phyloP scores from a whole-genome alignment of 2,113 vertebrate genomes.

The Mormoops blainvillei region DNA sequence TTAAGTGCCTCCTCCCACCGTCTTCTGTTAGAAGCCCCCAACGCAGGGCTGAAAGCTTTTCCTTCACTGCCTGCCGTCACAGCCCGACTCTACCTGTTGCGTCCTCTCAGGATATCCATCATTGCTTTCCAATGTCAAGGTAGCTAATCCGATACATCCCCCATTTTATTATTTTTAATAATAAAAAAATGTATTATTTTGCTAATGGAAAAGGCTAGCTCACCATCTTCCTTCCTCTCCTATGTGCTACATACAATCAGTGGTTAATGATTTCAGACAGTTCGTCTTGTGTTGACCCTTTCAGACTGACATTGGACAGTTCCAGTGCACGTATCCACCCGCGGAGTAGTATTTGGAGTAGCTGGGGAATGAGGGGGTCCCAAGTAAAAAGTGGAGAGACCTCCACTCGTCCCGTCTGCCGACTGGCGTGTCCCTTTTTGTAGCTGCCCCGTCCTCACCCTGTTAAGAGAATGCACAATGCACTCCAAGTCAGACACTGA shows the following conservation, averaged over 20 bases:
- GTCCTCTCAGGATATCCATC: background rate
- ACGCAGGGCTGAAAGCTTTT: background rate
- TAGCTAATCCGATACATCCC: background rate
- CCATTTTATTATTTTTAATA: no score
- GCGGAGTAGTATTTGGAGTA: background rate
- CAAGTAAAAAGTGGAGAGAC: background rate
- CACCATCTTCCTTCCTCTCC: accelerated
- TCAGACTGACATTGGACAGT: background rate
- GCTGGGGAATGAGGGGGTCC: background rate
- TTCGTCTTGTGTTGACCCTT: background rate
- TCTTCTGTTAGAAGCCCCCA: background rate
- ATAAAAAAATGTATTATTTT: background rate
- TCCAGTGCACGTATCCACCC: background rate
- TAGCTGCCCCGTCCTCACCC: background rate
- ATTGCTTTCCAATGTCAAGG: background rate
- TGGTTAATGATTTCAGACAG: background rate
- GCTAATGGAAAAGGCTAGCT: background rate
- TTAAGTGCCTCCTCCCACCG: background rate
- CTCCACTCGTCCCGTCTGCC: background rate
- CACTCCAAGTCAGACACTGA: background rate
- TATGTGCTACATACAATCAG: background rate
- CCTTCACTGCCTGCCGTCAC: background rate
- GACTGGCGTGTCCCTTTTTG: background rate
- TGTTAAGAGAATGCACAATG: background rate
- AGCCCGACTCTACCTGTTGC: no score